Conservation (phyloP, 2,797 vertebrate species). For the Nyctibius grandis region DNA sequence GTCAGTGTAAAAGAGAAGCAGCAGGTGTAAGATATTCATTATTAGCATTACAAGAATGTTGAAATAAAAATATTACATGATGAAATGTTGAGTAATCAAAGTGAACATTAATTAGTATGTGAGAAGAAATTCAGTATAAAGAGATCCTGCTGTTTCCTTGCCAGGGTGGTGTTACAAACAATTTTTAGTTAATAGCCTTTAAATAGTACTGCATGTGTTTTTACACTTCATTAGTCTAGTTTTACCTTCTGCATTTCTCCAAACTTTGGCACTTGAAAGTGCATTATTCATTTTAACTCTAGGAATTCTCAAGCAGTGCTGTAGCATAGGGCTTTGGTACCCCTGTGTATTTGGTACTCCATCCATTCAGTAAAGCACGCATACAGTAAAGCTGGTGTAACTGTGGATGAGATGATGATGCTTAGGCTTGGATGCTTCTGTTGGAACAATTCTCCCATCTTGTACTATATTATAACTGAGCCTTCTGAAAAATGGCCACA, state of each 20-base stretch:
- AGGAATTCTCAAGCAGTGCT: not conserved
- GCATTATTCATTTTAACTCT: not conserved
- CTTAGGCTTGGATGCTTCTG: not conserved
- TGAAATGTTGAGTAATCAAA: not conserved
- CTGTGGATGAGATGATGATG: not conserved
- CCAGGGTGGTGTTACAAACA: not conserved
- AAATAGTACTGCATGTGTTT: not conserved
- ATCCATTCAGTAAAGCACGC: not conserved
- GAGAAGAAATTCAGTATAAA: not conserved
- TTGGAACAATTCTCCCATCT: not conserved
- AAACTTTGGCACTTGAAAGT: not conserved
- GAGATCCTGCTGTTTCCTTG: not conserved
- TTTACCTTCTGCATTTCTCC: not conserved
- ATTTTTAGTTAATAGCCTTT: not conserved
- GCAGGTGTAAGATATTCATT: not conserved
- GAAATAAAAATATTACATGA: not conserved
- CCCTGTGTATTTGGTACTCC: not conserved
- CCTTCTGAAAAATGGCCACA: not conserved
- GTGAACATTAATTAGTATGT: not conserved
- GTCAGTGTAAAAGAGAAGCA: not conserved
- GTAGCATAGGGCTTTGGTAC: not conserved
- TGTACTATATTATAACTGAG: not conserved
- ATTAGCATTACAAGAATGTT: not conserved
- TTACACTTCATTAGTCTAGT: not conserved
- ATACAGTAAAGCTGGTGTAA: rapidly evolving